A percentile compares a stretch with the other conserved stretches of the same genome.
These are phyloP conservation scores for Biston stratarius DNA, from an alignment of 2,888 invertebrate species.

Conservation along the genomic window DNA sequence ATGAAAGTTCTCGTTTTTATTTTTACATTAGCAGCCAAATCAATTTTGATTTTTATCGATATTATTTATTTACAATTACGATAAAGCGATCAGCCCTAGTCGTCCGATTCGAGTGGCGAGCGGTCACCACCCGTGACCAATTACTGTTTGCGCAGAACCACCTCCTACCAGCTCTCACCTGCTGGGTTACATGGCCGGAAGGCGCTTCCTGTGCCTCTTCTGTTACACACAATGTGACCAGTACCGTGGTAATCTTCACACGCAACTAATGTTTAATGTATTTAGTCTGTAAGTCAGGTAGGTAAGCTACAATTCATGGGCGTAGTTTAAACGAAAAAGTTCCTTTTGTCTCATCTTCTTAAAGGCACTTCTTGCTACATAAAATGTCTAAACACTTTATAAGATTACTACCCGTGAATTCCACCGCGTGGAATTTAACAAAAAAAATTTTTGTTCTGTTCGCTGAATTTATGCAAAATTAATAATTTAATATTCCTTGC, in stretches of 20 bases:
- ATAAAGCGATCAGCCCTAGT: conserved; percentile 24
- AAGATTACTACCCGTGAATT: too few species aligned
- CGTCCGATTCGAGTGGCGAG: conserved; percentile 26
- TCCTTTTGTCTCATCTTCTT: too few species aligned
- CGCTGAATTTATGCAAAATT: too few species aligned
- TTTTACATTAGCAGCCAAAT: background rate
- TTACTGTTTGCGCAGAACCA: conserved; percentile 40
- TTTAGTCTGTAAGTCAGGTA: background rate
- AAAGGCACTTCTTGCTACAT: too few species aligned
- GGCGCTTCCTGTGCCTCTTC: conserved; percentile 24
- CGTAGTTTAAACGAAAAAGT: too few species aligned
- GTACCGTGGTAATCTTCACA: conserved; percentile 14
- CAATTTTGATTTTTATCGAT: conserved; percentile 3
- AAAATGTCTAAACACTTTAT: too few species aligned
- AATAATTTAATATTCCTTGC: too few species aligned
- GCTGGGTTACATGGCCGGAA: conserved; percentile 31
- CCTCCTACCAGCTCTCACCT: conserved; percentile 17
- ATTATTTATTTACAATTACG: background rate
- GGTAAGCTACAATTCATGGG: background rate
- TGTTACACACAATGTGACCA: conserved; percentile 4
- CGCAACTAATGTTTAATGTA: conserved; percentile 6
- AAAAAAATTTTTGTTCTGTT: too few species aligned
- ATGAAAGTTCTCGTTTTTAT: background rate
- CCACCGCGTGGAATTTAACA: too few species aligned
- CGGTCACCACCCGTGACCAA: conserved; percentile 51